Conservation (phyloP, 2,113 vertebrate species). For the Salminus brasiliensis region DNA sequence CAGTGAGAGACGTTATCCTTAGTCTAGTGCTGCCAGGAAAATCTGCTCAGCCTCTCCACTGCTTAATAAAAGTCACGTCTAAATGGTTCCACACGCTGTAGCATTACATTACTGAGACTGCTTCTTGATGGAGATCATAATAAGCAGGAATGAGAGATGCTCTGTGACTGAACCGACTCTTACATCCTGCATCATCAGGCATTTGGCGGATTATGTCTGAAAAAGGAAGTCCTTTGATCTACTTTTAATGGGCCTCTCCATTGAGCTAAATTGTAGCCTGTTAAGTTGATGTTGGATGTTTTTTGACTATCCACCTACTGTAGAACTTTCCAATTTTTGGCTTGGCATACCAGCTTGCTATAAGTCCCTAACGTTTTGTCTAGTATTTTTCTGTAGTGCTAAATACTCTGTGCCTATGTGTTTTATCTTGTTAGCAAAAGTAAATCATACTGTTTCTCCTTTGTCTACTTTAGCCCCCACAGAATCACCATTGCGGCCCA, state of each 20-base stretch:
- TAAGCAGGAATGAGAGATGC: background rate
- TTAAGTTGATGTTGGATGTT: background rate
- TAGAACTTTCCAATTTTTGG: background rate
- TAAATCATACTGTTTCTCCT: background rate
- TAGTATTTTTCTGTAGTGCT: background rate
- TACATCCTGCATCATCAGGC: background rate
- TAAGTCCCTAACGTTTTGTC: background rate
- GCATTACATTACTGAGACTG: slow-evolving; percentile 26
- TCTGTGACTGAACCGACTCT: background rate
- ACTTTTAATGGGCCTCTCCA: slow-evolving; percentile 14
- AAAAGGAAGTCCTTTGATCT: slow-evolving; percentile 20
- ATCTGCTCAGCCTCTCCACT: background rate
- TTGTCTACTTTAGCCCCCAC: slow-evolving; percentile 83
- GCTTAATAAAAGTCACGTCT: slow-evolving; percentile 17
- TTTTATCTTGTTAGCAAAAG: background rate
- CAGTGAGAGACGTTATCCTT: background rate
- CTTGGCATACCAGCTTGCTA: background rate
- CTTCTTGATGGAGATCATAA: slow-evolving; percentile 14
- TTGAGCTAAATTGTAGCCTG: slow-evolving; percentile 8
- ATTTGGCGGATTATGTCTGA: slow-evolving; percentile 14
- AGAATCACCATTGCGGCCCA: slow-evolving; percentile 86
- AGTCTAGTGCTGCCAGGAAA: background rate
- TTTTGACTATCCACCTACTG: slow-evolving; percentile 3
- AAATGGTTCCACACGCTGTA: slow-evolving; percentile 33
- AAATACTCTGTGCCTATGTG: background rate